phyloP scores from a whole-genome alignment of 2,113 vertebrate species.

The Oncorhynchus gorbuscha region DNA sequence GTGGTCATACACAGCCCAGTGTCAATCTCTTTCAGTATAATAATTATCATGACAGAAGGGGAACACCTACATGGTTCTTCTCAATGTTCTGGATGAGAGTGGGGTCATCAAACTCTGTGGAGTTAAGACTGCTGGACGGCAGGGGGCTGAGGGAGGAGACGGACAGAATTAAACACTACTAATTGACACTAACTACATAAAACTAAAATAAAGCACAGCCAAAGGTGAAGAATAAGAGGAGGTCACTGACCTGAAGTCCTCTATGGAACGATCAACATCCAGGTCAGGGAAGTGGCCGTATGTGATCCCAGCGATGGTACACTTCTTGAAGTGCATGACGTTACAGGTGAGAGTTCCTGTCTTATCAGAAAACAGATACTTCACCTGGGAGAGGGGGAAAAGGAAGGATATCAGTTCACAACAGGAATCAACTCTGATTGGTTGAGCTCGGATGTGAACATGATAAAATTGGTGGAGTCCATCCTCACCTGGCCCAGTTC shows the following conservation, averaged over 20 bases:
- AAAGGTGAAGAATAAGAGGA: not conserved
- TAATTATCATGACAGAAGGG: not conserved
- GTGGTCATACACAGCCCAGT: too few species aligned
- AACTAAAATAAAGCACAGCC: not conserved
- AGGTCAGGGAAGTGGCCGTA: slow-evolving; percentile 97
- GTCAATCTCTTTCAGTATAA: not conserved
- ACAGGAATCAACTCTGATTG: not conserved
- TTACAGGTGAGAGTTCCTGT: slow-evolving; percentile 98
- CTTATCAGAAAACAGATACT: slow-evolving; percentile 98
- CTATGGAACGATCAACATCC: slow-evolving; percentile 89
- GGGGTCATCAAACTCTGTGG: slow-evolving; percentile 92
- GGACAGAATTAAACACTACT: not conserved
- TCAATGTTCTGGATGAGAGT: slow-evolving; percentile 93
- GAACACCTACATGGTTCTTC: slow-evolving; percentile 81
- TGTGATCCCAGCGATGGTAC: slow-evolving; percentile 92
- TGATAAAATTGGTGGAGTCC: too few species aligned
- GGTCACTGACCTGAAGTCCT: slow-evolving; percentile 88
- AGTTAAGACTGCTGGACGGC: slow-evolving; percentile 78
- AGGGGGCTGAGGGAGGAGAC: slow-evolving; percentile 75
- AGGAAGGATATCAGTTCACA: not conserved
- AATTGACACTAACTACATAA: not conserved
- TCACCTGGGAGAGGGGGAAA: slow-evolving; percentile 77
- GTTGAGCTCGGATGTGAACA: too few species aligned
- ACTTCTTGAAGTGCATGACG: slow-evolving; percentile 98
- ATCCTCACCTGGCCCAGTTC: slow-evolving; percentile 92